Percentiles rank a stretch among this genome's conserved stretches.
Conservation (phyloP, 2,888 invertebrate genomes). For the Candidula unifasciata region DNA sequence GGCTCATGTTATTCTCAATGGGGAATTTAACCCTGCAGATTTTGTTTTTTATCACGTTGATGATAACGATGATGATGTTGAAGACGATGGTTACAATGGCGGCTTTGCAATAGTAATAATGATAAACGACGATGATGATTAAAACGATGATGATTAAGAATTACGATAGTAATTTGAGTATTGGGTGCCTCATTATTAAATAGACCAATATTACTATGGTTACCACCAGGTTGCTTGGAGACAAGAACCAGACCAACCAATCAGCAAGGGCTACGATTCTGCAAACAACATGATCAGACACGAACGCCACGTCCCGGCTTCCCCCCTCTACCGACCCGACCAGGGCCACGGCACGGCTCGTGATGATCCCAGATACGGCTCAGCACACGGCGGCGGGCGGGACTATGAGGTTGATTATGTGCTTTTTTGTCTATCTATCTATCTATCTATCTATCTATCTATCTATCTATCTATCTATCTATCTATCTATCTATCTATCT, state of each 20-base stretch:
- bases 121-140: no score
- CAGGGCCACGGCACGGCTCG: slow-evolving; percentile 19
- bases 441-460: background rate
- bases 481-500: background rate
- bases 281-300: slow-evolving; percentile 21
- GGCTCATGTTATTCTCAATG: no score
- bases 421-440: background rate
- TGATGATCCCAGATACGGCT: slow-evolving; percentile 33
- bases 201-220: background rate
- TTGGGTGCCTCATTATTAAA: background rate
- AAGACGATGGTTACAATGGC: no score
- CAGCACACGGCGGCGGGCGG: slow-evolving; percentile 16
- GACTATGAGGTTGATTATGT: background rate
- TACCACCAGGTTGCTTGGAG: background rate
- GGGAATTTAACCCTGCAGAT: no score
- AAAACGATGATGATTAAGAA: no score
- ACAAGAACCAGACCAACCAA: background rate
- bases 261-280: background rate
- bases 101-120: no score
- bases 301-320: slow-evolving; percentile 35
- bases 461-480: background rate
- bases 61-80: no score
- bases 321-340: slow-evolving; percentile 39
- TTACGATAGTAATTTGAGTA: no score
- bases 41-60: no score